Evolutionary conservation across 2,888 invertebrate species (phyloP).

Genomic region (Drosophila neutralis): DNA sequence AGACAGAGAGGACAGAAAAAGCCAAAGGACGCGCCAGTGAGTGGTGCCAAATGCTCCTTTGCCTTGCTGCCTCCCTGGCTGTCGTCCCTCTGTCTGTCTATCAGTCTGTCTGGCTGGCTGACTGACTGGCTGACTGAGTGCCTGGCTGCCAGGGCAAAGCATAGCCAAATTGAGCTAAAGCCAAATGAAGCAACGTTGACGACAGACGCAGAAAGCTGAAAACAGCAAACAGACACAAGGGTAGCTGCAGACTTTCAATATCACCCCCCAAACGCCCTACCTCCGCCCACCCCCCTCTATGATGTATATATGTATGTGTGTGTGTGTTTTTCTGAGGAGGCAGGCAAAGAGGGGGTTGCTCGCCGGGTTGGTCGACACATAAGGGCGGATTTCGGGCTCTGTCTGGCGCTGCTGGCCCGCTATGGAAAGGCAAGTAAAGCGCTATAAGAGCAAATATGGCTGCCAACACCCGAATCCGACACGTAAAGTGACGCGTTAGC

Average conservation of each 20-base stretch:
- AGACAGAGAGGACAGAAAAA: slow-evolving; percentile 15
- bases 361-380: slow-evolving; percentile 55
- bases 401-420: slow-evolving; percentile 16
- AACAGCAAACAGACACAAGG: slow-evolving; percentile 39
- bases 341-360: slow-evolving; percentile 41
- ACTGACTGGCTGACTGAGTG: background rate
- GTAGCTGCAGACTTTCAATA: slow-evolving; percentile 38
- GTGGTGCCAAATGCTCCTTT: slow-evolving; percentile 64
- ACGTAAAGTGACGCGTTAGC: slow-evolving; percentile 84
- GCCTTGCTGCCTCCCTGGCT: slow-evolving; percentile 1
- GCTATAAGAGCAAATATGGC: slow-evolving; percentile 85
- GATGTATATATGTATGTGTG: background rate
- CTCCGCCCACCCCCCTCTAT: background rate
- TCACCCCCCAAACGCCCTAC: slow-evolving; percentile 7
- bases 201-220: slow-evolving; percentile 5
- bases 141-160: slow-evolving; percentile 18
- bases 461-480: slow-evolving; percentile 85
- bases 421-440: slow-evolving; percentile 79
- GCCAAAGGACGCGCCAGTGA: slow-evolving; percentile 58
- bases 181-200: slow-evolving; percentile 59
- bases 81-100: background rate
- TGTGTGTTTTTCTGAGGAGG: background rate
- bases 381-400: slow-evolving; percentile 51
- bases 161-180: slow-evolving; percentile 58
- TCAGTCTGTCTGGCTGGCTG: background rate